These are phyloP conservation scores for Microplitis manilae DNA, from an alignment of 2,888 invertebrate species.

Conservation along the genomic window DNA sequence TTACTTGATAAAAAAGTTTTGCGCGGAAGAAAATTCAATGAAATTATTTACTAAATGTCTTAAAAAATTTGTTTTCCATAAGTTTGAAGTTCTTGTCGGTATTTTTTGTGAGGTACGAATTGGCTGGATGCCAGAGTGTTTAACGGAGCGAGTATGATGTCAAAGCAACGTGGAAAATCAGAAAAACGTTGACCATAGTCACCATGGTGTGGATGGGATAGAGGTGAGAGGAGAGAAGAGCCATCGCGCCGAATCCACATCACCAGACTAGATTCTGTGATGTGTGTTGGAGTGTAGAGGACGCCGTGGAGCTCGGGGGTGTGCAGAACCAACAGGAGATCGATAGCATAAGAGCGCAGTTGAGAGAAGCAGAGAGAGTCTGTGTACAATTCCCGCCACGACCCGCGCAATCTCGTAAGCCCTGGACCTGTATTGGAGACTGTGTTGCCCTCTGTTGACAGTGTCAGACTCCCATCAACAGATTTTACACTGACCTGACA, in stretches of 20 bases:
- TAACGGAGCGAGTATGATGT: conserved; percentile 49
- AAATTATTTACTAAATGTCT: not conserved
- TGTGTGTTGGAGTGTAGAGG: conserved; percentile 47
- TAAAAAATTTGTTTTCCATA: conserved; percentile 1
- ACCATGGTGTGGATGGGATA: not conserved
- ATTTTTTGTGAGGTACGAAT: conserved; percentile 19
- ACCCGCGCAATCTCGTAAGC: conserved; percentile 53
- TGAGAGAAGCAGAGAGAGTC: conserved; percentile 33
- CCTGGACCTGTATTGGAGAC: conserved; percentile 36
- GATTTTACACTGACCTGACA: not conserved
- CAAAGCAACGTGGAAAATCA: conserved; percentile 52
- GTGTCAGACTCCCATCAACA: not conserved
- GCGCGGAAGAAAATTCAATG: too few species aligned
- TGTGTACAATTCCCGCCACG: conserved; percentile 44
- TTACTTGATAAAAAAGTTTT: too few species aligned
- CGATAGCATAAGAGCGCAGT: conserved; percentile 50
- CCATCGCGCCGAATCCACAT: conserved; percentile 45
- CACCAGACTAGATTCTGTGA: conserved; percentile 18
- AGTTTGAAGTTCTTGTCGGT: not conserved
- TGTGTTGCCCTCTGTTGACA: conserved; percentile 16
- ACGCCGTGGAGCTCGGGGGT: conserved; percentile 36
- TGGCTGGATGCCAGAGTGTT: conserved; percentile 11
- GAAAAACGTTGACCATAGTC: conserved; percentile 52
- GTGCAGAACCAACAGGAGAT: conserved; percentile 52
- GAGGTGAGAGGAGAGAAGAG: conserved; percentile 36